Evolutionary conservation across 2,113 vertebrate species (phyloP), one percentile per base, ranked within the genome.

Genomic region (Eurystomus gularis): DNA sequence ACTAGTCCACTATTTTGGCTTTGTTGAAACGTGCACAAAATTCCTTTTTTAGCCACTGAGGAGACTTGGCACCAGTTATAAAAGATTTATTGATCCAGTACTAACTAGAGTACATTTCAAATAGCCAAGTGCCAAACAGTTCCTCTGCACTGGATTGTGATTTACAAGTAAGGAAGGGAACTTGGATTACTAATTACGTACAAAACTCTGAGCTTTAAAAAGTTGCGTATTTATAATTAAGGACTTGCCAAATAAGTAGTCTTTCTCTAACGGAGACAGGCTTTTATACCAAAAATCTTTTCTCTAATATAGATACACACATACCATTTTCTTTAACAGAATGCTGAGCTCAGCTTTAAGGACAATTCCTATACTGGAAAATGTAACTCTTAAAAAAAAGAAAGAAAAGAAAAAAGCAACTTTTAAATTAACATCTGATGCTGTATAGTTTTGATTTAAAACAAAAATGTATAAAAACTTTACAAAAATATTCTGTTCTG

Each of bases 41-140:
- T 62, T 87, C 70, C 61, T 68, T 79, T 92, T 86, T 93, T 58
- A 92, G 77, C 40, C 48, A 75, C 57, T 76, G n/a, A 94, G 29
- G 37, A 87, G 31, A 48, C 65, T 76, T 96, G 88, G 86, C 88
- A 94, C 31, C 17, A 17, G 54, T 76, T 87, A 72, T 76, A 94
- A 96, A 96, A 95, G 88, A 93, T 87, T 94, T 95, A 94, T 87
- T 94, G 94, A 96, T 95, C 95, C 88, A 66, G 52, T 91, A 82
- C 73, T 96, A 96, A 97, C 93, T 89, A 73, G 57, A 94, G 66
- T 39, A 89, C 77, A 21, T 76, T 88, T 75, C 83, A 89, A 95
- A 84, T 23, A 96, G 58, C 73, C 70, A 82, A 89, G 61, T 73
- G 73, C 77, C 86, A 94, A 96, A 88, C 25, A 51, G 86, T 79